Evolutionary conservation across 2,797 vertebrate genomes (phyloP).

Genomic region (Cossypha heuglini): DNA sequence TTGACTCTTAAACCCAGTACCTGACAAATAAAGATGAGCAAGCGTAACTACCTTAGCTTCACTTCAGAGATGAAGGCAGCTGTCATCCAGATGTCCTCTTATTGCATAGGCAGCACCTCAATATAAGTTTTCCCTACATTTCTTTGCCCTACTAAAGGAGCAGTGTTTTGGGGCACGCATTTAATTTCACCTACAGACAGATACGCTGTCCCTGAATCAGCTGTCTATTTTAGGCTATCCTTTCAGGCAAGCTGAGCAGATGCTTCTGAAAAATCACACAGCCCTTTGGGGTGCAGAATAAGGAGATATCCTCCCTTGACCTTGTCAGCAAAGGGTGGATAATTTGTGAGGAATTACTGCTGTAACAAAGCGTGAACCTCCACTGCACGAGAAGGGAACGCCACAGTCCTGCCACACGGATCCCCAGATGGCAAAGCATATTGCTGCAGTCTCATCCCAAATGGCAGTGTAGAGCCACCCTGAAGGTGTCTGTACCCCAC

Average conservation of each 20-base stretch:
- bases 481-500: background rate
- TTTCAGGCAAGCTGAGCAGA: background rate
- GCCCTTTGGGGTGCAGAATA: background rate
- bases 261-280: background rate
- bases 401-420: background rate
- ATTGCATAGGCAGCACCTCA: rapidly evolving
- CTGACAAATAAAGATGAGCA: rapidly evolving
- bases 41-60: background rate
- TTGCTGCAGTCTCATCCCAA: constrained; percentile 59
- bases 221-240: background rate
- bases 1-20: background rate
- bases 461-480: background rate
- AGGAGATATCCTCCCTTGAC: background rate
- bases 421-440: constrained; percentile 61
- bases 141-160: background rate
- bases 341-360: background rate
- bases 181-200: too few species aligned
- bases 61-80: rapidly evolving
- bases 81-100: background rate
- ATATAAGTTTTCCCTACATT: background rate
- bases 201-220: background rate
- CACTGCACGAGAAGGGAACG: background rate
- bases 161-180: background rate
- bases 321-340: background rate
- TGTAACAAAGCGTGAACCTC: background rate